Evolutionary conservation across 2,113 vertebrate genomes (phyloP).

Genomic region (Odocoileus virginianus): DNA sequence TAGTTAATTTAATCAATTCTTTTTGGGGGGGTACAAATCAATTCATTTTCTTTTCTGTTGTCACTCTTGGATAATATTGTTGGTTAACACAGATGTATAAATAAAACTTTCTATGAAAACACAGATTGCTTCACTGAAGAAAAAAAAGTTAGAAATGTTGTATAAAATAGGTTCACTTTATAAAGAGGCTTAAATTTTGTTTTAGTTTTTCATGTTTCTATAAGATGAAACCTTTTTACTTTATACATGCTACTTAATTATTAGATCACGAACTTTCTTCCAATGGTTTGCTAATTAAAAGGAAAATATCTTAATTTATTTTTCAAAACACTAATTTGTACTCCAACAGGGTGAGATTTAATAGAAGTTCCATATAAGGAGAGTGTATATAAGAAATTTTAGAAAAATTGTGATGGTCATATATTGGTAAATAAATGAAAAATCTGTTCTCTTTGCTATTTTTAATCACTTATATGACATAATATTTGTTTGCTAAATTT

Average conservation of each 20-base stretch:
- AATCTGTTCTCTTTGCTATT: background rate
- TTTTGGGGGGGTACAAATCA: too few species aligned
- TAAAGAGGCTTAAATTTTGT: background rate
- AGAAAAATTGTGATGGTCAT: background rate
- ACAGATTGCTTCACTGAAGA: background rate
- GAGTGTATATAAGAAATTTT: background rate
- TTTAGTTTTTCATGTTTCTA: background rate
- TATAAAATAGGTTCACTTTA: background rate
- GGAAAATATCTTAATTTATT: background rate
- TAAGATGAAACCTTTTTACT: background rate
- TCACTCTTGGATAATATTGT: constrained; percentile 7
- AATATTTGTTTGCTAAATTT: background rate
- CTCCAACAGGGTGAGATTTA: background rate
- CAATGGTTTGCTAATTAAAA: background rate
- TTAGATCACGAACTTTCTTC: background rate
- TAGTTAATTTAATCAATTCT: background rate
- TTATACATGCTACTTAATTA: background rate
- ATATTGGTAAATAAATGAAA: background rate
- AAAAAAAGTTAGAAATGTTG: background rate
- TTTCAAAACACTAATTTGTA: background rate
- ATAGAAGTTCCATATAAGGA: background rate
- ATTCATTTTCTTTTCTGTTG: constrained; percentile 6
- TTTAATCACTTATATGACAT: background rate
- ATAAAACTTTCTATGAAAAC: background rate
- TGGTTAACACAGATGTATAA: background rate